These are phyloP conservation scores for Progne subis DNA, from an alignment of 2,113 vertebrate genomes.

Conservation along the genomic window DNA sequence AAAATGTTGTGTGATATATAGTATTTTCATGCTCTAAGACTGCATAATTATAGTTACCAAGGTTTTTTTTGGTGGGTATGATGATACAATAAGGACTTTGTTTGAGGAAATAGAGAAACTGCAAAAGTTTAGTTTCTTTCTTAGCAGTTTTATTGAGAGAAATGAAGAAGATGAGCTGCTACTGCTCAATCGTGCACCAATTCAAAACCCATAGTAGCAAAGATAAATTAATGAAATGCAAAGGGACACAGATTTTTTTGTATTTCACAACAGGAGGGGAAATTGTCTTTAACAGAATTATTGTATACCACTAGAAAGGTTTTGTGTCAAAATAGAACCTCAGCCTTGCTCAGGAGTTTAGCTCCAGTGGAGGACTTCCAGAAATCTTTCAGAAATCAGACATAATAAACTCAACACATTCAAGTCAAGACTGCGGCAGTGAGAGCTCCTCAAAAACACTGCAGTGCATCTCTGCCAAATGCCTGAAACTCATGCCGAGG, in stretches of 20 bases:
- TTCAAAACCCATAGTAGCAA: neutral
- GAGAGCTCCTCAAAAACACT: neutral
- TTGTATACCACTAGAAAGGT: neutral
- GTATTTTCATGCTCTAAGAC: neutral
- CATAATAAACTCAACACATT: neutral
- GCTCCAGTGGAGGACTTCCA: neutral
- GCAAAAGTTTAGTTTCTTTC: neutral
- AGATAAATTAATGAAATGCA: slow-evolving; percentile 9
- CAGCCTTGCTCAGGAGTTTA: neutral
- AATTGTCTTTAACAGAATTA: neutral
- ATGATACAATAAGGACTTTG: neutral
- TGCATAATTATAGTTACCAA: neutral
- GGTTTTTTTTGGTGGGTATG: neutral
- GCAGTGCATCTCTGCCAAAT: neutral
- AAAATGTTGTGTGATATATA: neutral
- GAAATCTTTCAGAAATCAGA: neutral
- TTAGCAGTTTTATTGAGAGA: neutral
- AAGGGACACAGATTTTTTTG: neutral
- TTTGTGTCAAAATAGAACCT: neutral
- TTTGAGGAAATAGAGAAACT: neutral
- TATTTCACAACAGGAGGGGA: neutral
- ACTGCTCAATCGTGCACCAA: neutral
- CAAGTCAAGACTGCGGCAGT: neutral
- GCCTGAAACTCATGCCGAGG: neutral
- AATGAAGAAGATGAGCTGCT: neutral